Percentiles rank a stretch among this genome's conserved stretches.
Evolutionary conservation across 2,113 vertebrate genomes (phyloP).

Genomic region (Pelobates fuscus): DNA sequence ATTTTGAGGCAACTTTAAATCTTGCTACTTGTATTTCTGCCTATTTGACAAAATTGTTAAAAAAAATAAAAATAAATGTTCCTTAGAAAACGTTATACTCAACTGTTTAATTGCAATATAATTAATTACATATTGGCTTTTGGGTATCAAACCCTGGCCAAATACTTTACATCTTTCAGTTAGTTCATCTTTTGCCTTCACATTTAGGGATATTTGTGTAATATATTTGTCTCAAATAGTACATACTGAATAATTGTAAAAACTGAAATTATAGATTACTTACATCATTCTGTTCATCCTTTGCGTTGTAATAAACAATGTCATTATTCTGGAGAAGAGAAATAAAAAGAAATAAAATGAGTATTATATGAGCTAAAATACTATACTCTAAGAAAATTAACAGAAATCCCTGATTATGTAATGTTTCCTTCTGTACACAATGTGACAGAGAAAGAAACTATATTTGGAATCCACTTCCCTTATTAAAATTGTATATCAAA

Average conservation of each 20-base stretch:
- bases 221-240: too few relatives aligned
- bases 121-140: too few relatives aligned
- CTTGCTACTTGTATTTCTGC: too few relatives aligned
- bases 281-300: conserved; percentile 88
- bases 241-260: background rate
- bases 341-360: conserved; percentile 46
- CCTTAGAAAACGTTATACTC: too few relatives aligned
- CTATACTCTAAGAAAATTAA: background rate
- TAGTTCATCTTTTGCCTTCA: too few relatives aligned
- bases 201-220: too few relatives aligned
- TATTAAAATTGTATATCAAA: conserved; percentile 6
- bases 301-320: conserved; percentile 94
- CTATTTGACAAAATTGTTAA: too few relatives aligned
- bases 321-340: conserved; percentile 79
- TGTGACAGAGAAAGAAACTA: conserved; percentile 10
- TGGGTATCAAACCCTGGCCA: too few relatives aligned
- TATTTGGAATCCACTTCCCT: conserved; percentile 6
- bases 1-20: too few relatives aligned
- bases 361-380: conserved; percentile 11
- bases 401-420: background rate
- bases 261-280: conserved; percentile 58
- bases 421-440: background rate
- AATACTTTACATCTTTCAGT: too few relatives aligned
- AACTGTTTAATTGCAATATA: too few relatives aligned
- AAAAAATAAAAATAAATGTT: too few relatives aligned